Conservation (phyloP, 2,888 invertebrate species). For the Euzetes globulus region DNA sequence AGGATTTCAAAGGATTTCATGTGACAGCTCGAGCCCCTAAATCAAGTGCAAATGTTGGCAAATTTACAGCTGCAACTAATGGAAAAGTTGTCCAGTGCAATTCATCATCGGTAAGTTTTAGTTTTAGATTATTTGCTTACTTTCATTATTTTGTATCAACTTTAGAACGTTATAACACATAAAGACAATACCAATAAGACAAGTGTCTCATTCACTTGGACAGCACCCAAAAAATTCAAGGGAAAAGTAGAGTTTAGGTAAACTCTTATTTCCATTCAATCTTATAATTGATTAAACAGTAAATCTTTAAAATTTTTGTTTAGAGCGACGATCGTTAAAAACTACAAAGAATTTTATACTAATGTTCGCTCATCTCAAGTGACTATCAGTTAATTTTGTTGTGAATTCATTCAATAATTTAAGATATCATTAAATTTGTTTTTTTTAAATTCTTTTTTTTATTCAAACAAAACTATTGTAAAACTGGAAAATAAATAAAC, state of each 20-base stretch:
- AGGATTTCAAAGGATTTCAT: constrained; percentile 37
- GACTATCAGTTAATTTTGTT: background rate
- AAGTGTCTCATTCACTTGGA: constrained; percentile 34
- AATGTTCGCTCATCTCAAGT: constrained; percentile 29
- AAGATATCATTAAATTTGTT: background rate
- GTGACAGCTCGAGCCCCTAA: constrained; percentile 31
- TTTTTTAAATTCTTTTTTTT: no score
- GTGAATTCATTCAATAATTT: background rate
- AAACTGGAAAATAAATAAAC: no score
- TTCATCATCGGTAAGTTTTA: constrained; percentile 17
- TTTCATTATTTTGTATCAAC: background rate
- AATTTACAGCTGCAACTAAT: constrained; percentile 27
- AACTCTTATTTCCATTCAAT: background rate
- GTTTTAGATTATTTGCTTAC: background rate
- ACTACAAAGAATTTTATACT: constrained; percentile 37
- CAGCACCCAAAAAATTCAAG: constrained; percentile 35
- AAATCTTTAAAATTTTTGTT: background rate
- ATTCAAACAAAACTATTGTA: no score
- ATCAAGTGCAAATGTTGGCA: constrained; percentile 30
- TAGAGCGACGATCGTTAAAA: constrained; percentile 39
- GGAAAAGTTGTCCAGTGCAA: constrained; percentile 18
- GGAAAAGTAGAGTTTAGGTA: constrained; percentile 37
- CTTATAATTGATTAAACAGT: background rate
- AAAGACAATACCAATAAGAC: constrained; percentile 32
- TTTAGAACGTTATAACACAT: constrained; percentile 35